Evolutionary conservation across 2,888 invertebrate species (phyloP).

Genomic region (Drosophila anomalata): DNA sequence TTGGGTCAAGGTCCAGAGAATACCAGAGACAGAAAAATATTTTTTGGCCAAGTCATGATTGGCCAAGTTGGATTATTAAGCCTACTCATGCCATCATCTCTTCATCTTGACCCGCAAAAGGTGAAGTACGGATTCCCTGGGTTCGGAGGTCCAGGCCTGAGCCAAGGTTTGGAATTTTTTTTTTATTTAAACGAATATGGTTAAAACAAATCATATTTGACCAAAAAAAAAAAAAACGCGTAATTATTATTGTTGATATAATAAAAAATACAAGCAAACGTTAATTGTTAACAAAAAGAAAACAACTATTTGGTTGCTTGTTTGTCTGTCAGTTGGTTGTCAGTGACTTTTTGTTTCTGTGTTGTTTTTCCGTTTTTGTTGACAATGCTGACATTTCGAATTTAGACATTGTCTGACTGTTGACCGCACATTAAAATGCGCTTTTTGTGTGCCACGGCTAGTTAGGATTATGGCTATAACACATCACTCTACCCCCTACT

Average conservation of each 20-base stretch:
- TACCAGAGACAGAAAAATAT: background rate
- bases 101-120: conserved; percentile 1
- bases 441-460: conserved; percentile 68
- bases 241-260: conserved; percentile 60
- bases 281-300: conserved; percentile 54
- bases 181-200: conserved; percentile 25
- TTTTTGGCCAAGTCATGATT: conserved; percentile 21
- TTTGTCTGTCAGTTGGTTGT: conserved; percentile 17
- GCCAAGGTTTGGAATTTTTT: background rate
- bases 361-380: conserved; percentile 46
- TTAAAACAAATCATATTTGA: conserved; percentile 37
- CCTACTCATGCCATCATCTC: conserved; percentile 18
- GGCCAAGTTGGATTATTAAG: conserved; percentile 1
- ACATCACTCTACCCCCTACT: background rate
- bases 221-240: conserved; percentile 17
- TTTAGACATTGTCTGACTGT: conserved; percentile 75
- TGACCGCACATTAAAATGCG: conserved; percentile 74
- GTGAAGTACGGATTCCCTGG: background rate
- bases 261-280: conserved; percentile 37
- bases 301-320: conserved; percentile 4
- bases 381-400: conserved; percentile 76
- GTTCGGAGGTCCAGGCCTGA: no score
- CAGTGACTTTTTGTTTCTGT: conserved; percentile 21
- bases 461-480: conserved; percentile 28
- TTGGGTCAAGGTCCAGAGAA: conserved; percentile 24